Evolutionary conservation across 2,797 vertebrate species (phyloP), one percentile per base, ranked within the genome.

Genomic region (Phrynocephalus forsythii): DNA sequence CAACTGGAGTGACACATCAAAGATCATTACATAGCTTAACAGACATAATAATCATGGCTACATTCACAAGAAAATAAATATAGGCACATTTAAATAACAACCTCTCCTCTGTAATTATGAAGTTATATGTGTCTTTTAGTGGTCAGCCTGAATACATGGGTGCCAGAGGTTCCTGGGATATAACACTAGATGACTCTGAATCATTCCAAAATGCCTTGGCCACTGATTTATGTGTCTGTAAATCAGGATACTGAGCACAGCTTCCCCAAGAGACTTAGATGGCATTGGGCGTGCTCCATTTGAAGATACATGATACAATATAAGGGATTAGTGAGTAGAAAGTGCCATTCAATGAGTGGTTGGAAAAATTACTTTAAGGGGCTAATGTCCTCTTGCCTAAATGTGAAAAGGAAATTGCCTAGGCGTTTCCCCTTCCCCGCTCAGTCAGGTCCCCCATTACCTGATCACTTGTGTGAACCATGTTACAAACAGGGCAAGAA

Each of bases 151-250:
- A 83, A 5, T 71, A 9, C 81, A 0, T 0, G n/a, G 84, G 69
- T 50, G 84, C 88, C 88, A 92, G 84, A 89, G 28, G 9, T 77
- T 89, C 82, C 83, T 1, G 1, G 48, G 83, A 83, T 75, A 52
- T 16, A n/a, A 77, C 66, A 82, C 26, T 69, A 89, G 22, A 18
- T 9, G 79, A 71, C 18, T 82, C 86, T 94, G 92, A 93, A 86
- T 94, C 90, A 90, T 28, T 83, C 52, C 73, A 28, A 33, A 44
- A 48, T 72, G 60, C 60, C 67, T 44, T 48, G 76, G 48, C 83
- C 88, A 78, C 44, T 56, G 71, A 16, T 82, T 56, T 52, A 67
- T 84, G 50, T 44, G 72, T 69, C 84, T 85, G 20, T 63, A 84
- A 92, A 85, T 71, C 87, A 52, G 83, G 75, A 0, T 87, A 93